Conservation (phyloP, 2,888 invertebrate species). For the Parasteatoda lunata region DNA sequence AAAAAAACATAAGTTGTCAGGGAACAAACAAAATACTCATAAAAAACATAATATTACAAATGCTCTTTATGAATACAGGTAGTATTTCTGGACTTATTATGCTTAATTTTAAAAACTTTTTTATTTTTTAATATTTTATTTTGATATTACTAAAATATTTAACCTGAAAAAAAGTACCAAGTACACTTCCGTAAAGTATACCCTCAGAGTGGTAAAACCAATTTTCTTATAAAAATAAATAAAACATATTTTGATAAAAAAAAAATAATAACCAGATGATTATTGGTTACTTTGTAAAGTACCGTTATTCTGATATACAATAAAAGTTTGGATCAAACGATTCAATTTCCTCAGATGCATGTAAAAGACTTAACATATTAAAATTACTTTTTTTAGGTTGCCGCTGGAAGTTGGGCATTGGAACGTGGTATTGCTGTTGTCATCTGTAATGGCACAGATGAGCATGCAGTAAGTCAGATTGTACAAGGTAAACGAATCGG, state of each 20-base stretch:
- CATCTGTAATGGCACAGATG: slow-evolving; percentile 97
- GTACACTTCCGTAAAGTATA: no score
- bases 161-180: no score
- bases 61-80: no score
- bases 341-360: neutral
- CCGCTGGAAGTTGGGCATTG: slow-evolving; percentile 96
- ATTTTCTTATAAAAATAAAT: neutral
- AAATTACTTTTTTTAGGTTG: slow-evolving; percentile 78
- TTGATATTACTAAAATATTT: no score
- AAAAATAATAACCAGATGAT: neutral
- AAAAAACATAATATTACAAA: no score
- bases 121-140: no score
- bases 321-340: no score
- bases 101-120: no score
- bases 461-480: slow-evolving; percentile 95
- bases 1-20: no score
- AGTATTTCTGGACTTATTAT: no score
- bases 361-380: neutral
- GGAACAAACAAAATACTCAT: no score
- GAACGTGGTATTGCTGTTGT: slow-evolving; percentile 88
- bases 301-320: neutral
- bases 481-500: slow-evolving; percentile 95
- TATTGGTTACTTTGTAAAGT: neutral
- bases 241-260: neutral
- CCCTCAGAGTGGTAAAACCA: no score